Evolutionary conservation across 2,113 vertebrate species (phyloP).

Genomic region (Marmota flaviventris): DNA sequence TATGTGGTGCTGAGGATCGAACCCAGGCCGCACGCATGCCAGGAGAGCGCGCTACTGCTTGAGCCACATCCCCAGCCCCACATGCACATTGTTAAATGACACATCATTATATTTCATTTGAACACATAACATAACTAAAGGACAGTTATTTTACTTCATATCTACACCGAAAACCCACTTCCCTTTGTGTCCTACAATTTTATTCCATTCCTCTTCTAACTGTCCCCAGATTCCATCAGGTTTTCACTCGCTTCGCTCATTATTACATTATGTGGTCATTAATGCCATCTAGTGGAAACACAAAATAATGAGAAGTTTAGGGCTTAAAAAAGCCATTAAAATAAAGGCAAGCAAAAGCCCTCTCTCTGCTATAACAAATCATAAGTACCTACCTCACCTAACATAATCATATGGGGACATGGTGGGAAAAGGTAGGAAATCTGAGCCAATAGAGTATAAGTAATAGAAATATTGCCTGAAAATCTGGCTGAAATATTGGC

Average conservation of each 20-base stretch:
- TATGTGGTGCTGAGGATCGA: too few relatives aligned
- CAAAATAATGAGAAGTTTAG: background rate
- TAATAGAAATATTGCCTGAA: background rate
- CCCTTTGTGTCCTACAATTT: background rate
- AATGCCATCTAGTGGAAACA: conserved; percentile 73
- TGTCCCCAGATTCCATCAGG: background rate
- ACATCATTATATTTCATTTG: background rate
- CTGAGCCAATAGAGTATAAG: background rate
- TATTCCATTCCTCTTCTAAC: background rate
- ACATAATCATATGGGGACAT: background rate
- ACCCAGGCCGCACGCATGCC: too few relatives aligned
- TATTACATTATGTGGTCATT: background rate
- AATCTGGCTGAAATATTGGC: background rate
- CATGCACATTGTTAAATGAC: background rate
- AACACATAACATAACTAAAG: conserved; percentile 3
- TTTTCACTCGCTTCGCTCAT: background rate
- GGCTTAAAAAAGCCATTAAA: background rate
- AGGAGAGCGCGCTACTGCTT: too few relatives aligned
- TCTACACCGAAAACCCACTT: background rate
- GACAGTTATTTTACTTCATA: background rate
- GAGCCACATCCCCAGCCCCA: too few relatives aligned
- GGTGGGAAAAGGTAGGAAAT: background rate
- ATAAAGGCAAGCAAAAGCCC: background rate
- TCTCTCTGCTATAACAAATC: background rate
- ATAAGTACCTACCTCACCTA: background rate